Evolutionary conservation across 2,888 invertebrate genomes (phyloP).

Genomic region (Rhagium mordax): DNA sequence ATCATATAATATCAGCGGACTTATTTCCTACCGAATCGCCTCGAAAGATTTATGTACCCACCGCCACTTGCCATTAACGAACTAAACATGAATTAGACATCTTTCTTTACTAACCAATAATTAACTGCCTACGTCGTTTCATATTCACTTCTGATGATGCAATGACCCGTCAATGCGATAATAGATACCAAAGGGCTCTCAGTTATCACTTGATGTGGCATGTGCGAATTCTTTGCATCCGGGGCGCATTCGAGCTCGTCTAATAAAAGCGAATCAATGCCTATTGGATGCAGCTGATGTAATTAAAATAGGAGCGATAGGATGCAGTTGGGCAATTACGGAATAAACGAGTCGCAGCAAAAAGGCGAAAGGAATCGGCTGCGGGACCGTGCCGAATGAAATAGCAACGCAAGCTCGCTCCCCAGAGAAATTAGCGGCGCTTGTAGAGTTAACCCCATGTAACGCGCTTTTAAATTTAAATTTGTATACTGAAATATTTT

Average conservation of each 20-base stretch:
- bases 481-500: conserved; percentile 52
- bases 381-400: conserved; percentile 15
- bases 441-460: conserved; percentile 54
- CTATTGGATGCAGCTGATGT: conserved; percentile 23
- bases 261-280: conserved; percentile 26
- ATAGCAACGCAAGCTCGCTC: conserved; percentile 40
- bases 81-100: not conserved
- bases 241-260: not conserved
- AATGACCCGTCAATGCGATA: too few species aligned
- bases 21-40: not conserved
- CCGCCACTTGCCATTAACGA: not conserved
- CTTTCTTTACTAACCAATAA: too few species aligned
- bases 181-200: too few species aligned
- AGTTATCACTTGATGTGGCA: too few species aligned
- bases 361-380: conserved; percentile 25
- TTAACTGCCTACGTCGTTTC: too few species aligned
- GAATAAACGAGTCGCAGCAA: conserved; percentile 14
- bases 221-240: not conserved
- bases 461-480: conserved; percentile 52
- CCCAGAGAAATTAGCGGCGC: conserved; percentile 55
- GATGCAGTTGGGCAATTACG: conserved; percentile 29
- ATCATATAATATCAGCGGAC: conserved; percentile 2
- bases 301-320: conserved; percentile 29
- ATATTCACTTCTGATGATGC: too few species aligned
- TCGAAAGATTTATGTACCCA: not conserved